phyloP scores from a whole-genome alignment of 2,888 invertebrate genomes.

The Amblyjoppa fuscipennis region DNA sequence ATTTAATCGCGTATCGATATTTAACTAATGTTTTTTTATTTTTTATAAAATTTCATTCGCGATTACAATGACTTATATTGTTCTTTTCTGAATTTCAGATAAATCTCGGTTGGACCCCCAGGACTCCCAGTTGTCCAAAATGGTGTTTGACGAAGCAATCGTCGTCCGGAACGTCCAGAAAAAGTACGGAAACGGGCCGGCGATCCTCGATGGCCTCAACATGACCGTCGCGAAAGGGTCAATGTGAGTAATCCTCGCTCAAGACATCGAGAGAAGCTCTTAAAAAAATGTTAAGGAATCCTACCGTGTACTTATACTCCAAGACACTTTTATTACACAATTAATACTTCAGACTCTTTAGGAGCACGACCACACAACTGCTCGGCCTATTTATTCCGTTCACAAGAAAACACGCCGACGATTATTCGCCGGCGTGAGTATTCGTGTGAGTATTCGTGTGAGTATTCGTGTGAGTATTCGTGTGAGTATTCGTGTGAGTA shows the following conservation, averaged over 20 bases:
- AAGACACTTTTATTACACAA: no score
- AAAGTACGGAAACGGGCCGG: slow-evolving; percentile 87
- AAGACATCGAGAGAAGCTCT: no score
- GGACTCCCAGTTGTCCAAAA: slow-evolving; percentile 65
- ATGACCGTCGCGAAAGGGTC: slow-evolving; percentile 91
- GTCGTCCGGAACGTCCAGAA: slow-evolving; percentile 90
- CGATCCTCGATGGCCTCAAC: slow-evolving; percentile 89
- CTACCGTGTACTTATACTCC: no score
- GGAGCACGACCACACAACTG: background rate
- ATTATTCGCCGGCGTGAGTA: background rate
- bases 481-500: no score
- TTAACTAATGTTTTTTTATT: background rate
- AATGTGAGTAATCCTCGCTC: slow-evolving; percentile 88
- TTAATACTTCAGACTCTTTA: no score
- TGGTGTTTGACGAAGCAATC: slow-evolving; percentile 86
- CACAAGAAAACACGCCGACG: background rate
- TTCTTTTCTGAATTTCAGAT: slow-evolving; percentile 41
- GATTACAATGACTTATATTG: background rate
- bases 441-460: no score
- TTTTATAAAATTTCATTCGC: background rate
- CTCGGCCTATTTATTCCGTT: background rate
- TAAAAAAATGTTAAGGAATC: no score
- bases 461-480: no score
- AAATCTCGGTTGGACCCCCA: slow-evolving; percentile 16
- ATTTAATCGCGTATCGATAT: background rate